Conservation (phyloP, 2,113 vertebrate genomes). For the Myxocyprinus asiaticus region DNA sequence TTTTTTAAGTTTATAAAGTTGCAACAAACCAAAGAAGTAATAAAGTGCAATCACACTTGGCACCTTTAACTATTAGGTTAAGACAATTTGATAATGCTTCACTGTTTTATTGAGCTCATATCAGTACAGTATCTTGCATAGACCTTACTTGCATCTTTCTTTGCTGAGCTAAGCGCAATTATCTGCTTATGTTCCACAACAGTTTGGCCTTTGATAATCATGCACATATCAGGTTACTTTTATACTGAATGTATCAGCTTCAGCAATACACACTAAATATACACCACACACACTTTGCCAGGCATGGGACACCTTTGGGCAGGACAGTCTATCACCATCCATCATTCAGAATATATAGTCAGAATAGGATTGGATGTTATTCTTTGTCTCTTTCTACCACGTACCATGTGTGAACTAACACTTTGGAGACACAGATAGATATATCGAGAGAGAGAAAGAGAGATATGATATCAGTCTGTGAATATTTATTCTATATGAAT, state of each 20-base stretch:
- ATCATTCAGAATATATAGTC: no score
- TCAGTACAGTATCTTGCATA: slow-evolving; percentile 15
- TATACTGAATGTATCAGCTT: no score
- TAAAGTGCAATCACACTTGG: not conserved
- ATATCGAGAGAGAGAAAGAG: not conserved
- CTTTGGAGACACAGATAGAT: not conserved
- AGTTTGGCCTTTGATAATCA: slow-evolving; percentile 2
- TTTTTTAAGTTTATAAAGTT: no score
- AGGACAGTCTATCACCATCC: no score
- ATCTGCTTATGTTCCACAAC: no score
- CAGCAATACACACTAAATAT: no score
- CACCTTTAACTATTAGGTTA: not conserved
- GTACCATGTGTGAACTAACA: not conserved
- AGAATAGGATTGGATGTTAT: not conserved
- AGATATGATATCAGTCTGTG: not conserved
- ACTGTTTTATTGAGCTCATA: slow-evolving; percentile 21
- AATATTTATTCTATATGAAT: no score
- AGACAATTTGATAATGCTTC: not conserved
- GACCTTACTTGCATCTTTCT: not conserved
- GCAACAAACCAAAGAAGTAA: no score
- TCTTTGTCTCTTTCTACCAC: slow-evolving; percentile 12
- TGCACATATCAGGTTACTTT: not conserved
- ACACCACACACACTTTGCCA: no score
- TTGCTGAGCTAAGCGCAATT: no score
- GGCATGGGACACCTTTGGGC: no score